phyloP scores from a whole-genome alignment of 1,140 invertebrate genomes.

The Oedothorax gibbosus region DNA sequence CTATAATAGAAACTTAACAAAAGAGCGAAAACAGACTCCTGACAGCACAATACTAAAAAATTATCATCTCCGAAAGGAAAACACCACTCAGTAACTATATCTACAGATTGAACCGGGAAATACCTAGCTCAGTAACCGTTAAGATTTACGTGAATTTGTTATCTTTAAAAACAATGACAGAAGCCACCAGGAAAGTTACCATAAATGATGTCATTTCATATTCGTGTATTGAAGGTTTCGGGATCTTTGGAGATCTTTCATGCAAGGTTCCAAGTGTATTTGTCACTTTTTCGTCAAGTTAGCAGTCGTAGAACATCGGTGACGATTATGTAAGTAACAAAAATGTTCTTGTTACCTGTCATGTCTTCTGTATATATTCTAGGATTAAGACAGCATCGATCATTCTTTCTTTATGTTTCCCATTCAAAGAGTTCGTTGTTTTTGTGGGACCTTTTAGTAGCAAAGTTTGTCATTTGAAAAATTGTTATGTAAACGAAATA shows the following conservation, averaged over 20 bases:
- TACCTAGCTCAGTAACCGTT: constrained; percentile 49
- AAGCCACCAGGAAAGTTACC: constrained; percentile 44
- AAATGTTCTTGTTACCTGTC: background rate
- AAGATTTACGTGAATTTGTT: constrained; percentile 45
- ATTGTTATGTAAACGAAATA: too few relatives aligned
- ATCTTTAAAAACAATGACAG: constrained; percentile 51
- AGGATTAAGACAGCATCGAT: too few relatives aligned
- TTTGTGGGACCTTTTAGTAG: too few relatives aligned
- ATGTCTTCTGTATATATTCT: background rate
- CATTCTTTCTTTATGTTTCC: too few relatives aligned
- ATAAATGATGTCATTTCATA: constrained; percentile 33
- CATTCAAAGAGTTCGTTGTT: too few relatives aligned
- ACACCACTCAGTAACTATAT: constrained; percentile 18
- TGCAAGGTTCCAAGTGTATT: constrained; percentile 15
- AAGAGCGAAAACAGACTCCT: too few relatives aligned
- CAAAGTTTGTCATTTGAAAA: too few relatives aligned
- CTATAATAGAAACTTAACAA: too few relatives aligned
- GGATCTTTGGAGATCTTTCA: constrained; percentile 6
- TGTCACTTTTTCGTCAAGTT: constrained; percentile 21
- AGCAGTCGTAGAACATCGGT: background rate
- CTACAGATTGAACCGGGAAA: constrained; percentile 22
- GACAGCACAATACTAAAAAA: too few relatives aligned
- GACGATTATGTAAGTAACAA: constrained; percentile 32
- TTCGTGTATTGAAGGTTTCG: constrained; percentile 27
- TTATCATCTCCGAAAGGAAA: background rate